Percentiles rank a stretch among this genome's conserved stretches.
These are phyloP conservation scores for Apamea epomidion DNA, from an alignment of 2,888 invertebrate genomes.

Conservation along the genomic window DNA sequence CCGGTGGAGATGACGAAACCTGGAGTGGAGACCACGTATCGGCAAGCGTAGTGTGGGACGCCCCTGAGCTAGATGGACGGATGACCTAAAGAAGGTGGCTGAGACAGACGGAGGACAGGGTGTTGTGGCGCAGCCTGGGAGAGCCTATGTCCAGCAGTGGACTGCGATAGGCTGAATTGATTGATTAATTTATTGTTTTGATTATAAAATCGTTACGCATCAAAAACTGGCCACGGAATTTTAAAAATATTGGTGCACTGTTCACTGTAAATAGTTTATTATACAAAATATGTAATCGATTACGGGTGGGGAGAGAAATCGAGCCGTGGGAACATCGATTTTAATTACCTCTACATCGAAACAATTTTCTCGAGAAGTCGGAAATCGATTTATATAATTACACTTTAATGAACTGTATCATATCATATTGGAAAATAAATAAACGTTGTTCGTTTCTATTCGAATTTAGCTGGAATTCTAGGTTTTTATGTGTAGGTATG, in stretches of 20 bases:
- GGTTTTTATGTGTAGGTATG: neutral
- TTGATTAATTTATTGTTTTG: neutral
- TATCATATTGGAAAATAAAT: constrained; percentile 28
- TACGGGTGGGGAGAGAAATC: constrained; percentile 39
- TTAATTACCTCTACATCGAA: constrained; percentile 48
- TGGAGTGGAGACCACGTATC: too few species aligned
- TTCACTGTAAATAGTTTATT: constrained; percentile 24
- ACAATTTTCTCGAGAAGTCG: constrained; percentile 46
- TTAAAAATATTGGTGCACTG: neutral
- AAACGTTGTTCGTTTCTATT: neutral
- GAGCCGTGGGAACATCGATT: constrained; percentile 57
- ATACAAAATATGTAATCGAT: constrained; percentile 38
- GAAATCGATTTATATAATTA: constrained; percentile 55
- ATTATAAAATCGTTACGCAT: neutral
- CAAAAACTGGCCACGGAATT: neutral
- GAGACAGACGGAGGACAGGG: too few species aligned
- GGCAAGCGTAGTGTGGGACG: too few species aligned
- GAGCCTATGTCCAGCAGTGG: too few species aligned
- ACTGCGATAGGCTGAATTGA: too few species aligned
- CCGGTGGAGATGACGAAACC: too few species aligned
- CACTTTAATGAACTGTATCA: constrained; percentile 49
- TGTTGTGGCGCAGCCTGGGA: too few species aligned
- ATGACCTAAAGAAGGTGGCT: too few species aligned
- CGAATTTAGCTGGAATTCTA: neutral
- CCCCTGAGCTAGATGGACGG: too few species aligned